Conservation (phyloP, 2,888 invertebrate genomes). For the Synanthedon andrenaeformis region DNA sequence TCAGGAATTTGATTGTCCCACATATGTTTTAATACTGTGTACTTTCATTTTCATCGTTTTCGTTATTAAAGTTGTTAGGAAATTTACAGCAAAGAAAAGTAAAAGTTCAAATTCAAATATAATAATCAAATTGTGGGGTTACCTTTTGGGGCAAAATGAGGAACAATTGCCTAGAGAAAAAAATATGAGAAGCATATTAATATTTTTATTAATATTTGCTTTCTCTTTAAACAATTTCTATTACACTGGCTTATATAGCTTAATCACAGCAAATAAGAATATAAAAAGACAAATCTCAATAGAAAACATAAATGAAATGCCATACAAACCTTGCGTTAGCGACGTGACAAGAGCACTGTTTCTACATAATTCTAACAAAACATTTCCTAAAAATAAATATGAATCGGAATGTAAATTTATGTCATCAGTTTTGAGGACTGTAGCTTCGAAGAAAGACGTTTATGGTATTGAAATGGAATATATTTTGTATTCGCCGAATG, state of each 20-base stretch:
- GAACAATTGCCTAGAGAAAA: constrained; percentile 19
- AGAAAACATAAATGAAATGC: constrained; percentile 17
- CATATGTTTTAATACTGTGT: constrained; percentile 31
- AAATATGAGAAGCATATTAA: constrained; percentile 22
- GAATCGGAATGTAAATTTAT: constrained; percentile 19
- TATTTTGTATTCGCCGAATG: constrained; percentile 7
- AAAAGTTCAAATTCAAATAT: constrained; percentile 13
- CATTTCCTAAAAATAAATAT: constrained; percentile 19
- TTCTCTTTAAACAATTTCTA: constrained; percentile 42
- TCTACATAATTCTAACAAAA: constrained; percentile 24
- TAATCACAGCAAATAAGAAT: constrained; percentile 22
- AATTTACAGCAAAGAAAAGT: constrained; percentile 11
- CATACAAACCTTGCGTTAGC: constrained; percentile 33
- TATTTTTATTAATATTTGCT: constrained; percentile 42
- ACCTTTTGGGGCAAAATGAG: constrained; percentile 27
- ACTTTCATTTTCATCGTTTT: constrained; percentile 15
- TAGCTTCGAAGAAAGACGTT: constrained; percentile 18
- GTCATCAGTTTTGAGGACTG: constrained; percentile 21
- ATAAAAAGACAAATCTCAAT: constrained; percentile 10
- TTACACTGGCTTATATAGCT: constrained; percentile 33
- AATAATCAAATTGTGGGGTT: constrained; percentile 29
- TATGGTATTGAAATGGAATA: constrained; percentile 28
- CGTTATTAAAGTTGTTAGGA: constrained; percentile 11
- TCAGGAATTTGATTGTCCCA: constrained; percentile 23
- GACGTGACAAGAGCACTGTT: constrained; percentile 22